Base-by-base conservation (phyloP, 2,113 vertebrate species). In the Eira barbara region DNA sequence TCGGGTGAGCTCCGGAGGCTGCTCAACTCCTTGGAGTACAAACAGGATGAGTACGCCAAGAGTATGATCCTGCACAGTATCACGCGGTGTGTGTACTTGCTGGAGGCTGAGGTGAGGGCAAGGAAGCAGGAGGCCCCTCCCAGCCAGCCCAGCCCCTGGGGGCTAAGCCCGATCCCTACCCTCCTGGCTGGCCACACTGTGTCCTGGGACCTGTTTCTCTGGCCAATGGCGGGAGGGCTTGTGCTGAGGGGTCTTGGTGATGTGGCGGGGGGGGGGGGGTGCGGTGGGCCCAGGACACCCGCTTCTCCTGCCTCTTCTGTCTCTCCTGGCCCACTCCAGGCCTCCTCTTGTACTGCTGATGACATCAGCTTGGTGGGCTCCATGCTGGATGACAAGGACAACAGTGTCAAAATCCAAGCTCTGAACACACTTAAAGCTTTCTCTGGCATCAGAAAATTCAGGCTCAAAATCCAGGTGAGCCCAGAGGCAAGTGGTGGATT, bases 1-100 rank as follows among this genome's bases (percentile, higher is more conserved):
- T 97, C 98, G 0, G 98, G 98, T 13, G 98, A 98, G 82, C 96
- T 98, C 39, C 97, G 96, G 63, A 92, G 93, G 74, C 98, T 98
- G 36, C 94, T 98, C 94, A 93, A 74, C 61, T 97, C 97, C 18
- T 42, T 98, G 97, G 95, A 85, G 25, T 78, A 31, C 88, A 97
- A 91, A 67, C 96, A 98, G 23, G 98, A 98, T 12, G 96, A 78
- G 13, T 97, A 92, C 57, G 3, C 88, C 92, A 98, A 73, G 90
- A 96, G 96, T 92, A 97, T 97, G 96, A 59, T 97, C 15, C 96
- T 98, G 42, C 97, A 98, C 89, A 98, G 94, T 5, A 98, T 98
- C 95, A 95, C 98, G 0, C 97, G 98, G 47, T 98, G 98, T 27
- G 94, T 98, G 90, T 97, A 98, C 95, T 45, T 98, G 95, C 96